Conservation (phyloP, 2,113 vertebrate species). For the Notothenia rossii region DNA sequence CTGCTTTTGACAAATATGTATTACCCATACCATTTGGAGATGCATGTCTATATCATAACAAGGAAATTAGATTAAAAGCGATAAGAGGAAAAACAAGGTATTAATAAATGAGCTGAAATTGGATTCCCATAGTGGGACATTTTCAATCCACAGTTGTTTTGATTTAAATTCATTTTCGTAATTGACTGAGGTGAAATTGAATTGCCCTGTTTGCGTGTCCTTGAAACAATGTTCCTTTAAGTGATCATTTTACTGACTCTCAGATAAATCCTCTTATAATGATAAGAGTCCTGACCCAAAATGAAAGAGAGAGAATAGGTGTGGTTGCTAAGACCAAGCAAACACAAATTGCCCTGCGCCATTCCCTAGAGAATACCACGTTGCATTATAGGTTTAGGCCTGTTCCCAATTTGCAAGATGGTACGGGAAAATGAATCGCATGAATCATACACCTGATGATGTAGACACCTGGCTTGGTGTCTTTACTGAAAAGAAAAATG, state of each 20-base stretch:
- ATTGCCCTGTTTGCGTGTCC: conserved; percentile 52
- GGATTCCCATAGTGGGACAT: conserved; percentile 33
- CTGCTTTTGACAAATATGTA: conserved; percentile 68
- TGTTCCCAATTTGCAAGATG: conserved; percentile 76
- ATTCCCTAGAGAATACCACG: conserved; percentile 40
- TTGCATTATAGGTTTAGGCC: conserved; percentile 70
- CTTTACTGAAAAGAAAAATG: conserved; percentile 62
- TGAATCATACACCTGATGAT: conserved; percentile 74
- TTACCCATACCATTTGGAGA: conserved; percentile 27
- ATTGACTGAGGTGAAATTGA: conserved; percentile 66
- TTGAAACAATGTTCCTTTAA: conserved; percentile 67
- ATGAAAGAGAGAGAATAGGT: conserved; percentile 58
- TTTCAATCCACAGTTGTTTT: conserved; percentile 48
- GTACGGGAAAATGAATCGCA: conserved; percentile 69
- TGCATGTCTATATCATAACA: conserved; percentile 14
- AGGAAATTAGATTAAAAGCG: conserved; percentile 28
- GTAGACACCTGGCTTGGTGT: conserved; percentile 69
- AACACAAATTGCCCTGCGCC: conserved; percentile 66
- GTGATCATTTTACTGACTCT: conserved; percentile 65
- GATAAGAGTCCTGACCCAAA: conserved; percentile 73
- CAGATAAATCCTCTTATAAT: conserved; percentile 75
- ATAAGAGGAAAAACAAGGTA: background rate
- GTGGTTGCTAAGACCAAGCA: conserved; percentile 58
- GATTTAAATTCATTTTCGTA: conserved; percentile 66
- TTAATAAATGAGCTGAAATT: conserved; percentile 49